Evolutionary conservation across 1,140 invertebrate species (phyloP).

Genomic region (Trichomalopsis sarcophagae): DNA sequence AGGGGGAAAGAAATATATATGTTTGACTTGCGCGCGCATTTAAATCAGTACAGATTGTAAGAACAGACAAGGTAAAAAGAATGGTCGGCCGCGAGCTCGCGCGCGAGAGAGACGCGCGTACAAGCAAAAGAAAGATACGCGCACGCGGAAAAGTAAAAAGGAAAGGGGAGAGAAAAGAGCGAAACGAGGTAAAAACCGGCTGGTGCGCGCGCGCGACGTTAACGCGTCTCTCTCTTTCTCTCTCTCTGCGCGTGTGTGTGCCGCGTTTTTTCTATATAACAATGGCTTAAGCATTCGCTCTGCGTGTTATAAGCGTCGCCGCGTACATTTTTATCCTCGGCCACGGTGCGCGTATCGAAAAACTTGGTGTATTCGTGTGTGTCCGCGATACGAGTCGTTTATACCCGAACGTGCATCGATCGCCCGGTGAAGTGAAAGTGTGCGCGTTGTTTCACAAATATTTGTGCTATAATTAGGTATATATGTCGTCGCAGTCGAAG

Average conservation of each 20-base stretch:
- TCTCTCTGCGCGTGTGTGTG: not conserved
- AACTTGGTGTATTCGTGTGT: not conserved
- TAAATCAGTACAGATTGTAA: slow-evolving; percentile 44
- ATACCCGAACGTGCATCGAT: too few relatives aligned
- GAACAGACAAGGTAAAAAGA: slow-evolving; percentile 3
- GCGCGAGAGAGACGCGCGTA: not conserved
- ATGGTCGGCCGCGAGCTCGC: not conserved
- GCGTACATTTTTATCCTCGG: not conserved
- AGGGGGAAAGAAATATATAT: slow-evolving; percentile 5
- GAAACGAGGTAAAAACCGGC: slow-evolving; percentile 3
- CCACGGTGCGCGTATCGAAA: not conserved
- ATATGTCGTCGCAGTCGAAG: not conserved
- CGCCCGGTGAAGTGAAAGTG: too few relatives aligned
- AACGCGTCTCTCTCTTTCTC: not conserved
- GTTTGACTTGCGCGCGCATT: slow-evolving; percentile 42
- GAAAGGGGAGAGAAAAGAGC: not conserved
- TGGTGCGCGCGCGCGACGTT: not conserved
- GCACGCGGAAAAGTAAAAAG: not conserved
- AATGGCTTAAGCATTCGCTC: slow-evolving; percentile 29
- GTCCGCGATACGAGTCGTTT: too few relatives aligned
- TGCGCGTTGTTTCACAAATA: too few relatives aligned
- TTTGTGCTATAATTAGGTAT: not conserved
- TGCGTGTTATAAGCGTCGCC: not conserved
- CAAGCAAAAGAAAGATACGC: not conserved
- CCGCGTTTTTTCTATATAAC: slow-evolving; percentile 15